These are phyloP conservation scores for Mythimna impura DNA, from an alignment of 2,888 invertebrate species.

Conservation along the genomic window DNA sequence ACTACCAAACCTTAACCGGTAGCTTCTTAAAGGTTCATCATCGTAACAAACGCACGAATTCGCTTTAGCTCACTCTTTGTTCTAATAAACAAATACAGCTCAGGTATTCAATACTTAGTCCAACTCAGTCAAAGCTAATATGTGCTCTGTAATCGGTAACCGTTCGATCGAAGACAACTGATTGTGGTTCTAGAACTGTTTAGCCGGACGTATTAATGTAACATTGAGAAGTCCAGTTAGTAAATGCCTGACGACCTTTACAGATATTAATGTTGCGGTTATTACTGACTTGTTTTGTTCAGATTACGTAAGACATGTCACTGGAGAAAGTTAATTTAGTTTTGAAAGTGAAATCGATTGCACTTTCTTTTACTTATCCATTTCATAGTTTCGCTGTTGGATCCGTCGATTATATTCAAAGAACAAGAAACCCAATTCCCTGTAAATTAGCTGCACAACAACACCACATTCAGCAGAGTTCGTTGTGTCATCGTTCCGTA, in stretches of 20 bases:
- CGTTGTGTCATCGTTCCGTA: constrained; percentile 51
- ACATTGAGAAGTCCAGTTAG: constrained; percentile 61
- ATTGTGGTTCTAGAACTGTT: constrained; percentile 3
- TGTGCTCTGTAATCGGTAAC: not conserved
- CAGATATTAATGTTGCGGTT: constrained; percentile 84
- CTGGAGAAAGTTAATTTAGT: constrained; percentile 90
- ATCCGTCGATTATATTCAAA: constrained; percentile 71
- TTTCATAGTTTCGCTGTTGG: constrained; percentile 83
- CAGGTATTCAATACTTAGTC: not conserved
- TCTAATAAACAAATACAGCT: not conserved
- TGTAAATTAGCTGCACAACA: constrained; percentile 54
- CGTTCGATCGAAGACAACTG: not conserved
- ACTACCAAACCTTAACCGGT: constrained; percentile 62
- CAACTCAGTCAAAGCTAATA: not conserved
- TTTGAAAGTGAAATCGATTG: constrained; percentile 91
- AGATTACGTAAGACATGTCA: constrained; percentile 89
- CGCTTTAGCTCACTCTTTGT: constrained; percentile 8
- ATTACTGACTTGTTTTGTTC: constrained; percentile 86
- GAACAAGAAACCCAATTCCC: constrained; percentile 60
- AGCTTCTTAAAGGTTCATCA: constrained; percentile 47
- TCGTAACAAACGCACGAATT: constrained; percentile 15
- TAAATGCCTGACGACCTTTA: constrained; percentile 82
- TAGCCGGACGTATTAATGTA: constrained; percentile 27
- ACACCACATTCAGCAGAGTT: constrained; percentile 49
- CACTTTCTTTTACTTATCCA: constrained; percentile 89